Evolutionary conservation across 2,888 invertebrate genomes (phyloP).

Genomic region (Lordiphosa andalusiaca): DNA sequence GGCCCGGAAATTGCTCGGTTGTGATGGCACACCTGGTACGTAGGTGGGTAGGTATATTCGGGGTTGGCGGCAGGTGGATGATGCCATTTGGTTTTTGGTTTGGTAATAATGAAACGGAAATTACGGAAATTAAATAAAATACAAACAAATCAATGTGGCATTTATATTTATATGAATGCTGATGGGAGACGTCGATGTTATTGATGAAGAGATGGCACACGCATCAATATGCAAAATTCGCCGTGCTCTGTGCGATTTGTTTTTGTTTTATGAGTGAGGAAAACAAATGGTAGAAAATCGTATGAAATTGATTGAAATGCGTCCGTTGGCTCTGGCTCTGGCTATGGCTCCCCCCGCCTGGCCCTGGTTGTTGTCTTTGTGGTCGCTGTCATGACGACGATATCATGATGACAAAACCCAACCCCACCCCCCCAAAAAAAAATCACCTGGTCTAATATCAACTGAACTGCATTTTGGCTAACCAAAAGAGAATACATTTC

Average conservation of each 20-base stretch:
- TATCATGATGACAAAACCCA: constrained; percentile 18
- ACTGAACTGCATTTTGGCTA: constrained; percentile 20
- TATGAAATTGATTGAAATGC: constrained; percentile 41
- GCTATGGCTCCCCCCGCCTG: not conserved
- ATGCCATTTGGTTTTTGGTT: constrained; percentile 59
- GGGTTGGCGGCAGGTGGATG: constrained; percentile 24
- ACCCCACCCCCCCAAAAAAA: constrained; percentile 15
- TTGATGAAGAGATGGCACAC: constrained; percentile 5
- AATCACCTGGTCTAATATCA: constrained; percentile 21
- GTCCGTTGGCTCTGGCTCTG: not conserved
- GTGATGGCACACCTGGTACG: constrained; percentile 93
- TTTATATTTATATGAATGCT: constrained; percentile 55
- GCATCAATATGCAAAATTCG: constrained; percentile 17
- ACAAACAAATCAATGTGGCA: constrained; percentile 72
- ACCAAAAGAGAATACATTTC: constrained; percentile 10
- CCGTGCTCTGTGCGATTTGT: constrained; percentile 1
- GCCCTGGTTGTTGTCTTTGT: constrained; percentile 15
- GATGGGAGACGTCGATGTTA: constrained; percentile 20
- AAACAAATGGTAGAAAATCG: constrained; percentile 19
- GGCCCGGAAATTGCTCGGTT: constrained; percentile 94
- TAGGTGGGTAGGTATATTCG: constrained; percentile 52
- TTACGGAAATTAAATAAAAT: constrained; percentile 75
- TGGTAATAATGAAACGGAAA: constrained; percentile 76
- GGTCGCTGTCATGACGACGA: constrained; percentile 9
- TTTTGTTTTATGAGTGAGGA: constrained; percentile 1